Base-by-base conservation (phyloP, 2,888 invertebrate species). In the Pseudeuparius sepicola region DNA sequence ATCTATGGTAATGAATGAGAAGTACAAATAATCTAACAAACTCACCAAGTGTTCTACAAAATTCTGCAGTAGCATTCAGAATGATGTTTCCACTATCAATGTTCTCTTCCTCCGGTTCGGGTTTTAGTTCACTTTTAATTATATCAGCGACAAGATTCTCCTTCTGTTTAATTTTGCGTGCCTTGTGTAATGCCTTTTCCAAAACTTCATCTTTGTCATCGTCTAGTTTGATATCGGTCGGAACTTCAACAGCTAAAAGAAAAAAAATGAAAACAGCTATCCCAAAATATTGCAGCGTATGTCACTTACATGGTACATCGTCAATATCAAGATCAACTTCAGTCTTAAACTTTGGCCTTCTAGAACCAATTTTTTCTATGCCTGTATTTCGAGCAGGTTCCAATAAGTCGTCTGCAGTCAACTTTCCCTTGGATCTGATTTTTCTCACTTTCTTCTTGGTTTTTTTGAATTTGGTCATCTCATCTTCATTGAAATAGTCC, bases 21-120 rank as follows among this genome's bases (percentile, higher is more conserved):
- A 24, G 9, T 11, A 35, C 9, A 14, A 31, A 34, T 31, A 14
- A 32, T 10, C 17, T 25, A 36, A 27, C 18, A 9, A 17, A 33
- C 35, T 47, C 40, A 55, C 56, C 62, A 4, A 96, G 70, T 27
- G 92, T 90, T 51, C 94, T 77, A 57, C 96, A 96, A 67, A 96
- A 96, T 70, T 96, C 96, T 0, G 94, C 93, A 1, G 93, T 94
- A 1, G 90, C 81, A 67, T 96, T 92, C 35, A 96, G 65, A 37
- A 83, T 75, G 53, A 94, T 93, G 47, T 73, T 70, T 31, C 68
- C 61, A 15, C 44, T 48, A 33, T 57, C 63, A 5, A 44, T 33
- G 9, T 45, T 41, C 32, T 55, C 55, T 12, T 60, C 57, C 11
- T 50, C 50, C 3, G 54, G 50, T 42, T 62, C 62, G 14, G 52